phyloP scores from a whole-genome alignment of 2,797 vertebrate genomes.

The Rousettus madagascariensis region DNA sequence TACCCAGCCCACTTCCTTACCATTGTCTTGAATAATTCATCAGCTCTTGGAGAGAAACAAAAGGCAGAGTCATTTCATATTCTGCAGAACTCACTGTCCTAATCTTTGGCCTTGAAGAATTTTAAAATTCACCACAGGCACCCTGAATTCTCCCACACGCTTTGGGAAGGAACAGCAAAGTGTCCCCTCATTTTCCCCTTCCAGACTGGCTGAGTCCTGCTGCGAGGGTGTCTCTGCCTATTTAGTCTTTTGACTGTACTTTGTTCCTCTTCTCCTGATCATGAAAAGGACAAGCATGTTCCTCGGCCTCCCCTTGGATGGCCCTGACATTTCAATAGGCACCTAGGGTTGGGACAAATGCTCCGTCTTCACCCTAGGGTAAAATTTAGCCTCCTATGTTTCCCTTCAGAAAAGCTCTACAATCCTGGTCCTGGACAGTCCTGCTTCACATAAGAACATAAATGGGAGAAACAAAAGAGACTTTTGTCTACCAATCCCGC shows the following conservation, averaged over 20 bases:
- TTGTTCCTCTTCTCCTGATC: background rate
- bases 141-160: background rate
- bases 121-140: background rate
- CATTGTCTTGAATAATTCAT: slow-evolving; percentile 71
- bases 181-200: background rate
- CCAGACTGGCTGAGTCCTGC: background rate
- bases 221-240: background rate
- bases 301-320: background rate
- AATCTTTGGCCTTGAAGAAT: background rate
- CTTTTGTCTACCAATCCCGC: background rate
- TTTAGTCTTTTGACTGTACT: background rate
- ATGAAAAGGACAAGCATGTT: background rate
- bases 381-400: background rate
- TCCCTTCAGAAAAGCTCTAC: background rate
- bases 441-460: background rate
- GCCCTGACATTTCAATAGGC: background rate
- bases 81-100: background rate
- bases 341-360: background rate
- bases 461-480: background rate
- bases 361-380: background rate
- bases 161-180: background rate
- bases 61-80: slow-evolving; percentile 27
- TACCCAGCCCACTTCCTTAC: background rate
- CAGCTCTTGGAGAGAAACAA: slow-evolving; percentile 12
- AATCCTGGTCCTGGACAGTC: background rate